Base-by-base conservation (phyloP, 35 echinoderm and acorn worm species). In the Acanthaster planci region DNA sequence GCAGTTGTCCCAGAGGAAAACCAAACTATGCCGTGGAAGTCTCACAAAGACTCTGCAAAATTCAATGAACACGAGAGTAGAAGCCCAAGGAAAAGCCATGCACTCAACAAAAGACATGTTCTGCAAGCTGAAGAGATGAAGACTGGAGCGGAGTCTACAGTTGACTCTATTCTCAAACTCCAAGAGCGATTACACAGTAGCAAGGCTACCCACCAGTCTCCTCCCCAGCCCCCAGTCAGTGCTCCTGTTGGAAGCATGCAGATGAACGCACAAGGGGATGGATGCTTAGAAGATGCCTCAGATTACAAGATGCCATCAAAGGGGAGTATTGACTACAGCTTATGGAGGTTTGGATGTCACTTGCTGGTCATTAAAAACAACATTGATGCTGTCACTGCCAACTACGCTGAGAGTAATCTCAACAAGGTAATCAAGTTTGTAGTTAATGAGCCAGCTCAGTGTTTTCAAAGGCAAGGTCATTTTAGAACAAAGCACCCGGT, bases 131-230 rank as follows among this genome's bases (percentile, higher is more conserved):
- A 83, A 83, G 51, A 29, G 17, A 47, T 6, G 42, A 47, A 4
- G 42, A 10, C 77, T 80, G 60, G 40, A 38, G 53, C 40, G 42
- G 80, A 82, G 50, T 84, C 87, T 9, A 89, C 87, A 17, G 83
- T 89, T 8, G 87, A 89, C 50, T 67, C 81, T 34, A 89, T 89
- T 50, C 82, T 89, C 79, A 81, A 81, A 36, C 87, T 89, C 27
- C 87, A 89, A 60, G 60, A 89, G 78, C 58, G 40, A 32, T 60
- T 89, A 37, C 87, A 83, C 44, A 84, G 55, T 36, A 76, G 87
- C 40, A 82, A 84, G 78, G 38, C 23, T 51, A 34, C 29, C 37
- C 47, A 82, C 39, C 60, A 76, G 50, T 42, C 37, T 38, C 78
- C 87, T 23, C 19, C 64, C 64, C 26, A 72, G 29, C 64, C 64